phyloP scores from a whole-genome alignment of 2,797 vertebrate species.

The Acridotheres tristis region DNA sequence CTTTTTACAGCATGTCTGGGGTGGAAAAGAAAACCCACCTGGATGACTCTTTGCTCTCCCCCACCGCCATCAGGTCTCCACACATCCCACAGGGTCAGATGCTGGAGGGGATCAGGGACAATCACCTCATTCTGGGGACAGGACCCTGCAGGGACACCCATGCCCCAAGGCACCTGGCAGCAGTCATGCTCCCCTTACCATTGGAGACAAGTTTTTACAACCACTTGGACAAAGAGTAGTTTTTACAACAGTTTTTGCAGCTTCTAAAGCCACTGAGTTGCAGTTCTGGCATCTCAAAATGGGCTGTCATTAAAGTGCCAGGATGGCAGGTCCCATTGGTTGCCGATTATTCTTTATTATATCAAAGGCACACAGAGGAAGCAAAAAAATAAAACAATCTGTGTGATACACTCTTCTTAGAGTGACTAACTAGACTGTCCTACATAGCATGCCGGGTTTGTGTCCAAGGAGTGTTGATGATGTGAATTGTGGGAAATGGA shows the following conservation, averaged over 20 bases:
- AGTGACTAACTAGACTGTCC: background rate
- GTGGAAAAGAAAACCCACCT: background rate
- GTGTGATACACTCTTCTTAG: background rate
- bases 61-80: accelerated
- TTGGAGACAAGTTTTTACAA: background rate
- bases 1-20: background rate
- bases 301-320: background rate
- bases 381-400: background rate
- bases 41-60: background rate
- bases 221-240: background rate
- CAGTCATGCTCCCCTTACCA: background rate
- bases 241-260: conserved; percentile 21
- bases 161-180: background rate
- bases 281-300: conserved; percentile 9
- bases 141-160: background rate
- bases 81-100: background rate
- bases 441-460: background rate
- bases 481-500: too few relatives aligned
- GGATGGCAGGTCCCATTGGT: background rate
- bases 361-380: background rate
- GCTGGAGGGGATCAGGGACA: background rate
- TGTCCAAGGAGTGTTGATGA: background rate
- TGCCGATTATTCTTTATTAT: conserved; percentile 22
- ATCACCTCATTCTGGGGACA: background rate
- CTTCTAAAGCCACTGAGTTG: background rate